Conservation (phyloP, 2,797 vertebrate species). For the Decapterus maruadsi region DNA sequence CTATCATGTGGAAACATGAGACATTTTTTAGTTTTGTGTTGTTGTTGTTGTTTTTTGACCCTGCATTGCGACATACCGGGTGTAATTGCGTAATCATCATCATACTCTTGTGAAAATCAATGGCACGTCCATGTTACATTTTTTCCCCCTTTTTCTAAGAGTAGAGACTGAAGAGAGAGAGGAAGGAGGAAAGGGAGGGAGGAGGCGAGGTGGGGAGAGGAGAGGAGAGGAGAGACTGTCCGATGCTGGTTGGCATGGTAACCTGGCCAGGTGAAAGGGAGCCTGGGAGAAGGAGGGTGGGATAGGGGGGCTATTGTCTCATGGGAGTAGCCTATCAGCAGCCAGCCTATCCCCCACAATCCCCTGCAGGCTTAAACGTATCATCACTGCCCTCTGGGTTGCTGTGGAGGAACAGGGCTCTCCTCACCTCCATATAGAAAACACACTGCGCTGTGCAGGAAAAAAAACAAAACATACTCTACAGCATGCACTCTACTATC, state of each 20-base stretch:
- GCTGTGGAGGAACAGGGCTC: constrained; percentile 79
- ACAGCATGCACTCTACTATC: background rate
- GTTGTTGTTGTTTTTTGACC: constrained; percentile 35
- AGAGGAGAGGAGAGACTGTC: constrained; percentile 79
- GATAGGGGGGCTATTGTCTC: constrained; percentile 74
- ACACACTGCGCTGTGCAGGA: constrained; percentile 45
- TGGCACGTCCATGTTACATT: constrained; percentile 83
- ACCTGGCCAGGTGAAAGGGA: constrained; percentile 89
- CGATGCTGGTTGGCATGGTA: constrained; percentile 88
- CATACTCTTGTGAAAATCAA: constrained; percentile 82
- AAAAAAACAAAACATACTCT: constrained; percentile 62
- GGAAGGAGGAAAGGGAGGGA: constrained; percentile 12
- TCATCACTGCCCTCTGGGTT: constrained; percentile 84
- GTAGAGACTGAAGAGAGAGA: constrained; percentile 56
- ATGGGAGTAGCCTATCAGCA: constrained; percentile 82
- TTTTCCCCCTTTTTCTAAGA: constrained; percentile 82
- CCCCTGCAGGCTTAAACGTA: constrained; percentile 79
- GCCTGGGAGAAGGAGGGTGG: constrained; percentile 68
- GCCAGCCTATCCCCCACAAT: constrained; percentile 79
- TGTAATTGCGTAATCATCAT: constrained; percentile 77
- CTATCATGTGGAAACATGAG: constrained; percentile 29
- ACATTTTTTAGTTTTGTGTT: constrained; percentile 47
- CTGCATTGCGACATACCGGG: constrained; percentile 77
- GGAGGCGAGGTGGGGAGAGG: constrained; percentile 41
- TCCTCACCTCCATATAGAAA: constrained; percentile 72